Percentiles rank a stretch among this genome's conserved stretches.
phyloP scores from a whole-genome alignment of 2,113 vertebrate genomes.

The Limanda limanda region DNA sequence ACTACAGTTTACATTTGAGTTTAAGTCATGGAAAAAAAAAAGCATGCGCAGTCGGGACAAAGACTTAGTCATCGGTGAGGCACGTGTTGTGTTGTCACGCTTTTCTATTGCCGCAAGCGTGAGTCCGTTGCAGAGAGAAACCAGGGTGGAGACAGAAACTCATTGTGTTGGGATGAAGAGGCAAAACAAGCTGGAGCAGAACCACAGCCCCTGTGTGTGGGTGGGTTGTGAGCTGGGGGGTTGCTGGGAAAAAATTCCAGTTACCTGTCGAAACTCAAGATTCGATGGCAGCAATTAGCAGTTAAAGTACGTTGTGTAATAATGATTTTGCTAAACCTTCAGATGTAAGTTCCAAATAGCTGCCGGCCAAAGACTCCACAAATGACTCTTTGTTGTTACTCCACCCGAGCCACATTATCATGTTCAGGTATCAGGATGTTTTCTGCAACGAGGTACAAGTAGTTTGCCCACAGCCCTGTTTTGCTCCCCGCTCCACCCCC shows the following conservation, averaged over 20 bases:
- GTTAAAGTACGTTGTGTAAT: not conserved
- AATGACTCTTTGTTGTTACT: not conserved
- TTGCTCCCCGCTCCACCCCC: slow-evolving; percentile 18
- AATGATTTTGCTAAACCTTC: not conserved
- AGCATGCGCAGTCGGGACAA: not conserved
- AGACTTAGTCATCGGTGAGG: slow-evolving; percentile 7
- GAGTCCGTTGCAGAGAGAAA: slow-evolving; percentile 24
- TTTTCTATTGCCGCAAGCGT: slow-evolving; percentile 22
- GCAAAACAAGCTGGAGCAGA: slow-evolving; percentile 59
- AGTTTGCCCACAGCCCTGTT: slow-evolving; percentile 3
- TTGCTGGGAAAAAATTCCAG: not conserved
- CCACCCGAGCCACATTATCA: slow-evolving; percentile 29
- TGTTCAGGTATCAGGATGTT: slow-evolving; percentile 36
- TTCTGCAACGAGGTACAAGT: slow-evolving; percentile 6
- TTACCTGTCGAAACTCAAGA: not conserved
- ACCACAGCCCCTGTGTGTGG: not conserved
- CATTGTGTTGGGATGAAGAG: slow-evolving; percentile 33
- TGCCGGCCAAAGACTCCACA: not conserved
- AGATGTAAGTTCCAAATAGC: not conserved
- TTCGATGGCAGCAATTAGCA: not conserved
- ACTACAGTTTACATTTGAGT: slow-evolving; percentile 27
- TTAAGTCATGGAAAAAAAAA: slow-evolving; percentile 34
- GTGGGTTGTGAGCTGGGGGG: not conserved
- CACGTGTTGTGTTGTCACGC: not conserved
- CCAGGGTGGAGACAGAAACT: slow-evolving; percentile 63